Conservation (phyloP, 2,113 vertebrate genomes). For the Podarcis cretensis region DNA sequence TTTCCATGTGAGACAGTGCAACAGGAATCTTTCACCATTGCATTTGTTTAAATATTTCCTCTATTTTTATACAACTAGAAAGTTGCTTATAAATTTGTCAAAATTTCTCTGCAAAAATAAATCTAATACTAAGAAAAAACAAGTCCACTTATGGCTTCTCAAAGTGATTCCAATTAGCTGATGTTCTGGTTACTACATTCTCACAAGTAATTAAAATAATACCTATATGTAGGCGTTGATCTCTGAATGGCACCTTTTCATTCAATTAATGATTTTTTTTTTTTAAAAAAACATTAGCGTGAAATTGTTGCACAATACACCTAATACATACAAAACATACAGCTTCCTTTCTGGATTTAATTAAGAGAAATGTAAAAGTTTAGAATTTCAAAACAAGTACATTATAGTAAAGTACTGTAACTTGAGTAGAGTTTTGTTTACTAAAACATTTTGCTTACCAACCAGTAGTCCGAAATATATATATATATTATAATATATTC, state of each 20-base stretch:
- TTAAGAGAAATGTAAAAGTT: constrained; percentile 45
- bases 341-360: constrained; percentile 16
- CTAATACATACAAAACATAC: constrained; percentile 21
- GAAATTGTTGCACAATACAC: constrained; percentile 6
- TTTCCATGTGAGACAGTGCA: constrained; percentile 25
- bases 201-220: constrained; percentile 58
- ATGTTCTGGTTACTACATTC: constrained; percentile 48
- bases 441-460: neutral
- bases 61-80: constrained; percentile 69
- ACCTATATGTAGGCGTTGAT: constrained; percentile 44
- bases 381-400: constrained; percentile 44
- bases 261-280: constrained; percentile 35
- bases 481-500: constrained; percentile 23
- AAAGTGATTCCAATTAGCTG: constrained; percentile 50
- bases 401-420: constrained; percentile 32
- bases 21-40: constrained; percentile 56
- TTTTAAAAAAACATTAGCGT: constrained; percentile 20
- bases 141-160: constrained; percentile 49
- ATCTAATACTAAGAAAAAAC: constrained; percentile 67
- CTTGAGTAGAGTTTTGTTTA: neutral
- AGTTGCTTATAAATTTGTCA: constrained; percentile 63
- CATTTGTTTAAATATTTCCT: constrained; percentile 63
- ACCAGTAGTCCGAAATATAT: constrained; percentile 31
- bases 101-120: constrained; percentile 66
- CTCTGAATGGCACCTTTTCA: constrained; percentile 50